These are phyloP conservation scores for Actinostola sp. DNA, from an alignment of 92 coral and sea anemone species.

Conservation along the genomic window DNA sequence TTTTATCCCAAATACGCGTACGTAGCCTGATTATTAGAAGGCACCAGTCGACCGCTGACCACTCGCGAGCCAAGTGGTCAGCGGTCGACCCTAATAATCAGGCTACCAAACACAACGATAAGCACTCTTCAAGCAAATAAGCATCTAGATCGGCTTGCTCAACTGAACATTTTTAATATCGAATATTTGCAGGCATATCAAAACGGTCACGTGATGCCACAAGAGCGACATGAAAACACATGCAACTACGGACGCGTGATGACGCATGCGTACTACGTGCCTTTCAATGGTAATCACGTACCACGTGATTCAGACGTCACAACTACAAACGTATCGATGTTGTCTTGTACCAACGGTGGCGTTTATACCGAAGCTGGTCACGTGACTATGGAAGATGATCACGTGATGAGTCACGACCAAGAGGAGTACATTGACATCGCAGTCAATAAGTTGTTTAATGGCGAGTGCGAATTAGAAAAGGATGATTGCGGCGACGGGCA, in stretches of 20 bases:
- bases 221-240: slow-evolving; percentile 26
- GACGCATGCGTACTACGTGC: slow-evolving; percentile 75
- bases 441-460: slow-evolving; percentile 88
- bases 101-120: too few relatives aligned
- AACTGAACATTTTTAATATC: background rate
- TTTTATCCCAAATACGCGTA: too few relatives aligned
- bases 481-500: slow-evolving; percentile 79
- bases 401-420: slow-evolving; percentile 71
- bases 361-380: slow-evolving; percentile 81
- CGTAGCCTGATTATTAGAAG: too few relatives aligned
- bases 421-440: slow-evolving; percentile 91
- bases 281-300: slow-evolving; percentile 40
- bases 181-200: slow-evolving; percentile 8
- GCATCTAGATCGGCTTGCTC: too few relatives aligned
- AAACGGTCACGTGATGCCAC: slow-evolving; percentile 6
- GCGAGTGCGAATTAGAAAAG: slow-evolving; percentile 88
- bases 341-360: slow-evolving; percentile 45
- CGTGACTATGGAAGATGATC: slow-evolving; percentile 60
- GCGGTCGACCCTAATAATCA: too few relatives aligned
- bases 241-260: slow-evolving; percentile 37
- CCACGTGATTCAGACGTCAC: slow-evolving; percentile 67
- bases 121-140: too few relatives aligned
- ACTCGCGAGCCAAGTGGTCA: too few relatives aligned
- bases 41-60: too few relatives aligned
- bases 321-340: slow-evolving; percentile 65